Percentiles rank a stretch among this genome's conserved stretches.
Evolutionary conservation across 2,888 invertebrate species (phyloP).

Genomic region (Acrobasis suavella): DNA sequence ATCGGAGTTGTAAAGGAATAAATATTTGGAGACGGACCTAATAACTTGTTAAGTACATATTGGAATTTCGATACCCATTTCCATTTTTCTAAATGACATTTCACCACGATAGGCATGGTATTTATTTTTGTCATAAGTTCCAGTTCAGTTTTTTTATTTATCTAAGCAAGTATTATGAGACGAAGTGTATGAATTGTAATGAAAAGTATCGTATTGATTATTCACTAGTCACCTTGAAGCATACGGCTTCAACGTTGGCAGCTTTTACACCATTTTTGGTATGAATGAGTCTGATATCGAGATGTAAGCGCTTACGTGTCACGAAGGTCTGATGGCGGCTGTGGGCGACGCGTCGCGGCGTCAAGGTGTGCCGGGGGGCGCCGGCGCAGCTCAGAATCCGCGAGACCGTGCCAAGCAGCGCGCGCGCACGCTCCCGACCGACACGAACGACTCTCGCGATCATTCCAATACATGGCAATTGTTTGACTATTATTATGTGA

Average conservation of each 20-base stretch:
- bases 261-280: slow-evolving; percentile 77
- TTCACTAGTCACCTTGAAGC: slow-evolving; percentile 6
- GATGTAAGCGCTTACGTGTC: slow-evolving; percentile 79
- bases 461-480: slow-evolving; percentile 68
- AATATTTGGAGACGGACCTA: too few species aligned
- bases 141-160: too few species aligned
- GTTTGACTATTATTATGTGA: slow-evolving; percentile 68
- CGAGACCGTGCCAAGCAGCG: slow-evolving; percentile 73
- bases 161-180: too few species aligned
- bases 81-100: too few species aligned
- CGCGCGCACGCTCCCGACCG: slow-evolving; percentile 71
- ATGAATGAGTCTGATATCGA: slow-evolving; percentile 68
- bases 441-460: slow-evolving; percentile 80
- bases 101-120: too few species aligned
- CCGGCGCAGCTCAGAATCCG: slow-evolving; percentile 61
- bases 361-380: slow-evolving; percentile 54
- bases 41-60: too few species aligned
- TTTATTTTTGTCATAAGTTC: too few species aligned
- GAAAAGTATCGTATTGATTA: not conserved
- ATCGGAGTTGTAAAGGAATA: too few species aligned
- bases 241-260: slow-evolving; percentile 34
- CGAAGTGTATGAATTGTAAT: too few species aligned
- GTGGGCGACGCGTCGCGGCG: slow-evolving; percentile 59
- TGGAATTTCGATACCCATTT: too few species aligned
- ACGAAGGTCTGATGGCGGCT: slow-evolving; percentile 53